These are phyloP conservation scores for Eretmocerus hayati DNA, from an alignment of 2,888 invertebrate genomes.

Conservation along the genomic window DNA sequence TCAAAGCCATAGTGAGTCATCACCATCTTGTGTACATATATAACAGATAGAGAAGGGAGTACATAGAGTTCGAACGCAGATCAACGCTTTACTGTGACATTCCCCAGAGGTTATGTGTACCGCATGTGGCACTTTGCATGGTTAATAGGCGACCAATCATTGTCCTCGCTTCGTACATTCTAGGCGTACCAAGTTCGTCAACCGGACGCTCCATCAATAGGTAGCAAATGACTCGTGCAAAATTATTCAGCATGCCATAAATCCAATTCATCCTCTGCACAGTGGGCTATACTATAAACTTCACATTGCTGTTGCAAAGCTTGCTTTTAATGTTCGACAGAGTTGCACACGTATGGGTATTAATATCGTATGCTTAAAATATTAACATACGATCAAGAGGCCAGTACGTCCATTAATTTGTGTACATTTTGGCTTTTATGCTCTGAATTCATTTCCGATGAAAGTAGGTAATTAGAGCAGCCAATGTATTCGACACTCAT, in stretches of 20 bases:
- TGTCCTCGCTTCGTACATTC: conserved; percentile 7
- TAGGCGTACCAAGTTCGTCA: conserved; percentile 16
- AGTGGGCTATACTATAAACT: too few species aligned
- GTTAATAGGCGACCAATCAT: conserved; percentile 23
- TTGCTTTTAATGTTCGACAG: conserved; percentile 4
- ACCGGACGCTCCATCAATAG: conserved; percentile 13
- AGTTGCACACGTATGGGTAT: background rate
- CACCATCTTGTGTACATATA: too few species aligned
- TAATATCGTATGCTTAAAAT: conserved; percentile 1
- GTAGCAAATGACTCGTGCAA: conserved; percentile 20
- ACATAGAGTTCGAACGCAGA: too few species aligned
- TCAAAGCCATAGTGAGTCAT: too few species aligned
- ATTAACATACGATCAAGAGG: conserved; percentile 12
- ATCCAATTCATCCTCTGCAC: too few species aligned
- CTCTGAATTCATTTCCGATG: too few species aligned
- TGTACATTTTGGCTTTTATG: too few species aligned
- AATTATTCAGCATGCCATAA: conserved; percentile 18
- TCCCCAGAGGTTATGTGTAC: too few species aligned
- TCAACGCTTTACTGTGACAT: too few species aligned
- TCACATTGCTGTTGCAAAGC: background rate
- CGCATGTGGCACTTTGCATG: conserved; percentile 14
- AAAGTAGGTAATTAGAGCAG: too few species aligned
- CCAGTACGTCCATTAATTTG: conserved; percentile 1
- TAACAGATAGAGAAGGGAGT: too few species aligned
- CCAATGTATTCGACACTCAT: too few species aligned